Evolutionary conservation across 2,797 vertebrate genomes (phyloP), one percentile per base, ranked within the genome.

Genomic region (Todus mexicanus): DNA sequence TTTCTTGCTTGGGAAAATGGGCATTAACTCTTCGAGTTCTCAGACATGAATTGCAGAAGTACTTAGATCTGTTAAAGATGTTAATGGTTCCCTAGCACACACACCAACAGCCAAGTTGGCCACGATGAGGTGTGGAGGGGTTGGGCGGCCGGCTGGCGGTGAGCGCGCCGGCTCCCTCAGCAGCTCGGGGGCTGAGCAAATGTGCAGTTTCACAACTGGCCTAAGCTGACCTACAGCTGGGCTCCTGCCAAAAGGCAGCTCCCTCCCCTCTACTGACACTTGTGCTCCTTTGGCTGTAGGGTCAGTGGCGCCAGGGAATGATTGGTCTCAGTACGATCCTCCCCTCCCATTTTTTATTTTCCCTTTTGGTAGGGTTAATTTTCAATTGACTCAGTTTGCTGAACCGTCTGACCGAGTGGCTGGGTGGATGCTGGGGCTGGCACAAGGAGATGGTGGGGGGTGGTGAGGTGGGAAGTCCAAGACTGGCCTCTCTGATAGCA

Each of bases 221-320:
- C 93, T 23, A 38, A 61, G 69, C 60, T 89, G 92, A 92, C 68
- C 61, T 56, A 47, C 56, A 27, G 54, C 56, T 73, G 73, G 38
- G 72, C 72, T 85, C 42, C 53, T 35, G 90, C 91, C 91, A 92
- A 56, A 83, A 83, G 57, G 61, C 91, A 51, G 82, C 71, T 90
- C 84, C 40, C 29, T 56, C 16, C 29, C 18, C 38, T 66, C 64
- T 12, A 19, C 77, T 79, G 89, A 95, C 93, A 60, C 87, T 82
- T 90, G 71, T 35, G 48, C 69, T 92, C 60, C 71, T 80, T 93
- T 92, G 89, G 93, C 86, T 57, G 33, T 19, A 12, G 54, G 43
- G 80, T 47, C 45, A 25, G 60, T 0, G 1, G 54, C 2, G 1
- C 74, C 3, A 1, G 43, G 81, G 86, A 20, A 40, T 42, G 71